Percentiles rank a stretch among this genome's conserved stretches.
Conservation (phyloP, 2,113 vertebrate species). For the Dasyprocta punctata region DNA sequence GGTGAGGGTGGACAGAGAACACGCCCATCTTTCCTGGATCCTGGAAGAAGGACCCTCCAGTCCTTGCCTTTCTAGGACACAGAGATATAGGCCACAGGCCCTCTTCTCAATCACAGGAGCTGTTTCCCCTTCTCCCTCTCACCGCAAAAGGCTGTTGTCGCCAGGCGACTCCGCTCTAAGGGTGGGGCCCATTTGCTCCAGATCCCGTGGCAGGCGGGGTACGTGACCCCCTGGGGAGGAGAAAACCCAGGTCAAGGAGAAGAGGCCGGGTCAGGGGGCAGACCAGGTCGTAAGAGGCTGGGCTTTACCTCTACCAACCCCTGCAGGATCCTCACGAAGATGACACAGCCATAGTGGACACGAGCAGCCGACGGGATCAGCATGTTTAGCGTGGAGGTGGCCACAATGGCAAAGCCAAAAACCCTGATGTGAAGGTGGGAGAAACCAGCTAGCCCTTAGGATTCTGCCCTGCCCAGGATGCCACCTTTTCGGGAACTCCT, state of each 20-base stretch:
- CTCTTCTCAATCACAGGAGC: not conserved
- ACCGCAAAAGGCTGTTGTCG: slow-evolving; percentile 77
- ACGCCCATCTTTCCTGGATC: not conserved
- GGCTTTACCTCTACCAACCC: slow-evolving; percentile 93
- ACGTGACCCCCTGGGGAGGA: slow-evolving; percentile 91
- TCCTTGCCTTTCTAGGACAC: not conserved
- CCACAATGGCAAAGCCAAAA: slow-evolving; percentile 95
- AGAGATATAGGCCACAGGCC: not conserved
- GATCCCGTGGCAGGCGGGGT: slow-evolving; percentile 95
- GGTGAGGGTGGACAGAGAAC: not conserved
- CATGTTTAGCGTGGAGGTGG: slow-evolving; percentile 94
- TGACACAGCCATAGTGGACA: slow-evolving; percentile 93
- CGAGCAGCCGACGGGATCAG: slow-evolving; percentile 93
- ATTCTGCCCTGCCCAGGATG: not conserved
- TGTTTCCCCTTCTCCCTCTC: not conserved
- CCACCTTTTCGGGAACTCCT: not conserved
- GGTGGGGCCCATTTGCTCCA: slow-evolving; percentile 84
- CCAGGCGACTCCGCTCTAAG: slow-evolving; percentile 77
- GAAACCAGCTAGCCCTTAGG: not conserved
- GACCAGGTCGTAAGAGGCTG: not conserved
- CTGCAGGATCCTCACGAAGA: slow-evolving; percentile 93
- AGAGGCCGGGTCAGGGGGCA: not conserved
- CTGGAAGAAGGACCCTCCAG: not conserved
- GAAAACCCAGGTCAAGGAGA: not conserved
- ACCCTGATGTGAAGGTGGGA: slow-evolving; percentile 85